Evolutionary conservation across 2,113 vertebrate genomes (phyloP).

Genomic region (Petrocephalus zakoni): DNA sequence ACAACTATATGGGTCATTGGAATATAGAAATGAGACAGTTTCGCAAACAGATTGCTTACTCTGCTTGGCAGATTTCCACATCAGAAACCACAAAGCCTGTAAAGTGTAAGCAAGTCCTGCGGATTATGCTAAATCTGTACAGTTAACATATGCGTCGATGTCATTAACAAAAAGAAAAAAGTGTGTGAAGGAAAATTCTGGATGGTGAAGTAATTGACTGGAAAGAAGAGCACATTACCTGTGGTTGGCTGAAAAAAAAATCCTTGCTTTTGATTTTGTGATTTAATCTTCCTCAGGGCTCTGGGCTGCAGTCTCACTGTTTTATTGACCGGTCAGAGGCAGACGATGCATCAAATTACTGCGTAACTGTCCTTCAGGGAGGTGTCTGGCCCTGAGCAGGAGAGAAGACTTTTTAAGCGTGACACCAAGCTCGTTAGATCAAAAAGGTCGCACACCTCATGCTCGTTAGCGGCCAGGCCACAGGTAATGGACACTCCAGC

Average conservation of each 20-base stretch:
- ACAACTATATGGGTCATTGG: constrained; percentile 24
- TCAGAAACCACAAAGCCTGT: constrained; percentile 16
- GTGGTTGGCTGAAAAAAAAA: constrained; percentile 19
- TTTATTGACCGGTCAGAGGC: constrained; percentile 43
- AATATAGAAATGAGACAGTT: constrained; percentile 15
- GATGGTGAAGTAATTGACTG: constrained; percentile 23
- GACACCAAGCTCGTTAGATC: constrained; percentile 52
- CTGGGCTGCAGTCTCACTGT: constrained; percentile 35
- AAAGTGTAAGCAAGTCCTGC: constrained; percentile 15
- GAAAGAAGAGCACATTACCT: constrained; percentile 25
- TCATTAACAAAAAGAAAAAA: neutral
- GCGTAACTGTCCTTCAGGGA: constrained; percentile 47
- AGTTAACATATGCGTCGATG: constrained; percentile 3
- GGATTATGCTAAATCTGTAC: constrained; percentile 2
- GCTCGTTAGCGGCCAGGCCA: constrained; percentile 36
- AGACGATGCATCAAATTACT: constrained; percentile 51
- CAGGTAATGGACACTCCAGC: constrained; percentile 43
- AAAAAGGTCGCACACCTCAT: constrained; percentile 46
- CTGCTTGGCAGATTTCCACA: constrained; percentile 22
- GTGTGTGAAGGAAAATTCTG: neutral
- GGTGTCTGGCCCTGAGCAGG: constrained; percentile 41
- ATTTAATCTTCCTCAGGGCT: constrained; percentile 39
- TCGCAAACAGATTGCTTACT: constrained; percentile 23
- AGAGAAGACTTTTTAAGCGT: constrained; percentile 44
- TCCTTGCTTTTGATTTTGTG: constrained; percentile 30